Evolutionary conservation across 2,113 vertebrate genomes (phyloP), one percentile per base, ranked within the genome.

Genomic region (Equus przewalskii): DNA sequence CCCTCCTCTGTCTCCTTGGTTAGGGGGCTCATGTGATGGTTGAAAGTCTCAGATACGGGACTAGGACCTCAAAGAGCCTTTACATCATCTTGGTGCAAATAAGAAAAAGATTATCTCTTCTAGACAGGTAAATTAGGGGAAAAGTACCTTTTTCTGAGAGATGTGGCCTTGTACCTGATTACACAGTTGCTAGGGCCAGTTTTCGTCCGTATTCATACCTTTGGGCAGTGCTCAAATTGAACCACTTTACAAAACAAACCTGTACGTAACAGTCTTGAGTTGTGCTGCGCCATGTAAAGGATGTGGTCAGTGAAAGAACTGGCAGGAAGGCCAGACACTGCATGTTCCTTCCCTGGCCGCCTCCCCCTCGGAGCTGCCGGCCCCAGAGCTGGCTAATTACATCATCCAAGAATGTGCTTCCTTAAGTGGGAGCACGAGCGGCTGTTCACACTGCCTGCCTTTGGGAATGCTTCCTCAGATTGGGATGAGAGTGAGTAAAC

Each of bases 81-180:
- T 51, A 79, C 30, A 64, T 3, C 46, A 97, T 92, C 36, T 76
- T 70, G 80, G 26, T 54, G 21, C 65, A 91, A 80, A 79, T 79
- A 70, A 86, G 70, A 62, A 83, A 90, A 94, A 67, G 56, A 60
- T 6, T 65, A 1, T 18, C 44, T 62, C 41, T 72, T 90, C 33
- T 87, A 64, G 41, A 60, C 33, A 72, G 28, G n/a, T 67, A 81
- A 83, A 36, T 89, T 65, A 85, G 14, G 28, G 49, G 8, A 15
- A 89, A 95, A 79, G 6, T 75, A 56, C 7, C 62, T 76, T 92
- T 87, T 94, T 88, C 87, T 64, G 82, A 62, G 76, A 80, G 12
- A 54, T 76, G 8, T 44, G 84, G 33, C 2, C 30, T 85, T 96
- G 22, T 64, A 51, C 36, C 44, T 88, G 36, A 70, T 36, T 76